Conservation (phyloP, 2,797 vertebrate genomes). For the Labroides dimidiatus region DNA sequence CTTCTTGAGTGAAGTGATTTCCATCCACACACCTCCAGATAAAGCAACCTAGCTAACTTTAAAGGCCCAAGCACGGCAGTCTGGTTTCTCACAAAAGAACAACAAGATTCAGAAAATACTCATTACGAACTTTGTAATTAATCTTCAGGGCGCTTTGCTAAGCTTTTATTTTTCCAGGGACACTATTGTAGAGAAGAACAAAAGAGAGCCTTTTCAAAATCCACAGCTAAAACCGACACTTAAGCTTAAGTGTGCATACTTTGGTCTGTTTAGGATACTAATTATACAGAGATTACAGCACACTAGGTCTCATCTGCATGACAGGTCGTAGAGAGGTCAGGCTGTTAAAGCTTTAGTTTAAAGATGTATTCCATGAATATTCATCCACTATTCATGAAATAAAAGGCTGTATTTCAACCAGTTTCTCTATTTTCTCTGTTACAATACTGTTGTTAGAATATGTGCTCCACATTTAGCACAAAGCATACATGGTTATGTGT, state of each 20-base stretch:
- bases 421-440: too few relatives aligned
- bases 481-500: background rate
- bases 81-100: too few relatives aligned
- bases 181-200: background rate
- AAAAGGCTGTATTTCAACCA: background rate
- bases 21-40: too few relatives aligned
- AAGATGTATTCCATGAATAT: background rate
- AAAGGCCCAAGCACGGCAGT: too few relatives aligned
- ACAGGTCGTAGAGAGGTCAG: background rate
- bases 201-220: background rate
- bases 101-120: background rate
- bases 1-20: too few relatives aligned
- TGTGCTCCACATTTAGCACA: too few relatives aligned
- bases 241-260: conserved; percentile 8
- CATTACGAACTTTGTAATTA: background rate
- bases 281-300: background rate
- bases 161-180: background rate
- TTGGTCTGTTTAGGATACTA: conserved; percentile 11
- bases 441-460: too few relatives aligned
- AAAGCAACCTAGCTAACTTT: too few relatives aligned
- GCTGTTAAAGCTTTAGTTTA: background rate
- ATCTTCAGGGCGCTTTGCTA: too few relatives aligned
- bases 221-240: background rate
- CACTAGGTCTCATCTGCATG: background rate
- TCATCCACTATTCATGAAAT: background rate